phyloP scores from a whole-genome alignment of 2,888 invertebrate genomes.

The Scaptomyza reducta region DNA sequence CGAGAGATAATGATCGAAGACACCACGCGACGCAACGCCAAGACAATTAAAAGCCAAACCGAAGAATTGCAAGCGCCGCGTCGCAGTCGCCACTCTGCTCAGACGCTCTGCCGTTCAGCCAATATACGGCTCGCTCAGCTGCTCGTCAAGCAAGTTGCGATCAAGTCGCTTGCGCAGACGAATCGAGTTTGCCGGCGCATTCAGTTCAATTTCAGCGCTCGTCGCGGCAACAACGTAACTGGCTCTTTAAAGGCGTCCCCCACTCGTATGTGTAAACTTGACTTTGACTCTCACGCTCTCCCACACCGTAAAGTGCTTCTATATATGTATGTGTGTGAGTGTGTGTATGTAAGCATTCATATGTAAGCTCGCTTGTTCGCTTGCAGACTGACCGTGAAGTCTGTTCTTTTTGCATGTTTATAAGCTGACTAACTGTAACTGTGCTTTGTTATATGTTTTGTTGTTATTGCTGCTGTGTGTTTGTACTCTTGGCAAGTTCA shows the following conservation, averaged over 20 bases:
- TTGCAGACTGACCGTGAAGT: conserved; percentile 62
- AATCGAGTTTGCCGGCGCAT: conserved; percentile 49
- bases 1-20: conserved; percentile 49
- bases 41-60: conserved; percentile 62
- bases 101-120: conserved; percentile 15
- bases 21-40: conserved; percentile 51
- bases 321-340: conserved; percentile 4
- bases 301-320: conserved; percentile 33
- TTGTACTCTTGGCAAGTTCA: conserved; percentile 62
- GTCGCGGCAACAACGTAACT: conserved; percentile 62
- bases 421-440: conserved; percentile 46
- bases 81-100: conserved; percentile 25
- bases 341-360: not conserved
- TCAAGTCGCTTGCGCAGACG: conserved; percentile 54
- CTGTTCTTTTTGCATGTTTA: conserved; percentile 59
- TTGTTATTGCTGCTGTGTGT: conserved; percentile 26
- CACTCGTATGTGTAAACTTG: conserved; percentile 51
- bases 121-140: conserved; percentile 63
- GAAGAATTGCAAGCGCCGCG: conserved; percentile 66
- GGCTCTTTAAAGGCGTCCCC: conserved; percentile 8
- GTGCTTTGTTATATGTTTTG: conserved; percentile 41
- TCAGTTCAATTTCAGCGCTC: conserved; percentile 66
- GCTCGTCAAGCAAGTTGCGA: conserved; percentile 53
- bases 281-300: conserved; percentile 55
- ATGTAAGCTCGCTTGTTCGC: conserved; percentile 3